Evolutionary conservation across 2,113 vertebrate genomes (phyloP).

Genomic region (Miniopterus natalensis): DNA sequence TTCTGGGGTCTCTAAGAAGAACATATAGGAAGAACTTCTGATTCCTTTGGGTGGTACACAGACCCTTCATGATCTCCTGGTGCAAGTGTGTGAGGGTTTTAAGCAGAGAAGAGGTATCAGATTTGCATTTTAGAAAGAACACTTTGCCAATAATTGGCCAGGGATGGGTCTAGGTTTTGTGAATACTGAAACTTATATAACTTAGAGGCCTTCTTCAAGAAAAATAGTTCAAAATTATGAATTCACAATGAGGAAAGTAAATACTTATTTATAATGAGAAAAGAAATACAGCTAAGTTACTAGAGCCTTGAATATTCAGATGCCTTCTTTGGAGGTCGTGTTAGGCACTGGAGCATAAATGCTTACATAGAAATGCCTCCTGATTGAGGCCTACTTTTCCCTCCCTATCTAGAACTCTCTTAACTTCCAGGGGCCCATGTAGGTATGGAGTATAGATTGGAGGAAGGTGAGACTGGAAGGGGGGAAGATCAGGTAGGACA

Average conservation of each 20-base stretch:
- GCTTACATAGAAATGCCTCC: not conserved
- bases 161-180: not conserved
- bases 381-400: not conserved
- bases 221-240: conserved; percentile 25
- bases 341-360: not conserved
- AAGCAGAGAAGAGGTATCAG: not conserved
- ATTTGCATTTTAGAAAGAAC: not conserved
- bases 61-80: not conserved
- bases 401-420: not conserved
- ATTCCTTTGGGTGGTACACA: not conserved
- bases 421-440: not conserved
- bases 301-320: not conserved
- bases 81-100: not conserved
- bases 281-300: not conserved
- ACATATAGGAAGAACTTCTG: not conserved
- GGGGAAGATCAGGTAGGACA: not conserved
- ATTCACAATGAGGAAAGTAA: not conserved
- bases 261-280: not conserved
- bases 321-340: not conserved
- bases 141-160: not conserved
- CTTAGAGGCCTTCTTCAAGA: not conserved
- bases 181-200: not conserved
- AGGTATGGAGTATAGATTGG: not conserved
- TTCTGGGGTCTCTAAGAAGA: not conserved
- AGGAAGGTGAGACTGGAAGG: not conserved